Evolutionary conservation across 1,140 invertebrate species (phyloP), one percentile per base, ranked within the genome.

Genomic region (Hylaeus volcanicus): DNA sequence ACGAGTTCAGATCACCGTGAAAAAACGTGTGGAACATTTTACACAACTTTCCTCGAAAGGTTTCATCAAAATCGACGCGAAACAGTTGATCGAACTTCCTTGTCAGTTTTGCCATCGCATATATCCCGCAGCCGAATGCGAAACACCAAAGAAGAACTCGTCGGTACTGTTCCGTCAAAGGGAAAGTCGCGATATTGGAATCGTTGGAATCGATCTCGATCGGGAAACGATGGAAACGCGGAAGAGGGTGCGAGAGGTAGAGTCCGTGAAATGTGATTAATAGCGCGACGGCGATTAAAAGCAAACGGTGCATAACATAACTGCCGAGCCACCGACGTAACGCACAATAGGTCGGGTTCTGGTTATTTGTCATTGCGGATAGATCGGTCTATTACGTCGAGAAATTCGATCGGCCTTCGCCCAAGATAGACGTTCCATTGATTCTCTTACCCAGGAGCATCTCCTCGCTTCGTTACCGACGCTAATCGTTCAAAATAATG

Each of bases 351-450:
- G 61, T 37, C 61, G 6, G 48, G 63, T 53, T 60, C 45, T n/a
- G 55, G 69, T 70, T 69, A 74, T 82, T 82, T 73, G 76, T 82
- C 81, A 82, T 74, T 66, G 77, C 55, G 76, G 73, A 79, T 60
- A 41, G 77, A 79, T 82, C 70, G 81, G 70, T 74, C 79, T 74
- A 71, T 82, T 79, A 58, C 63, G 56, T 58, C 69, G 70, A 15
- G 81, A 82, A 82, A 82, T 72, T 82, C 77, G 79, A 82, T 82
- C 77, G 81, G 79, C 61, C 61, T 45, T 6, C 43, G 41, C 5
- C 14, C 37, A 53, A 37, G 43, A 45, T 15, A 26, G 65, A 26
- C 8, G 15, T 9, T 66, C 43, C 43, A 66, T 66, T 39, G 64
- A 66, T 66, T 66, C 43, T 48, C 14, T 15, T 15, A 43, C 12